Evolutionary conservation across 2,888 invertebrate species (phyloP).

Genomic region (Pheosia tremula): DNA sequence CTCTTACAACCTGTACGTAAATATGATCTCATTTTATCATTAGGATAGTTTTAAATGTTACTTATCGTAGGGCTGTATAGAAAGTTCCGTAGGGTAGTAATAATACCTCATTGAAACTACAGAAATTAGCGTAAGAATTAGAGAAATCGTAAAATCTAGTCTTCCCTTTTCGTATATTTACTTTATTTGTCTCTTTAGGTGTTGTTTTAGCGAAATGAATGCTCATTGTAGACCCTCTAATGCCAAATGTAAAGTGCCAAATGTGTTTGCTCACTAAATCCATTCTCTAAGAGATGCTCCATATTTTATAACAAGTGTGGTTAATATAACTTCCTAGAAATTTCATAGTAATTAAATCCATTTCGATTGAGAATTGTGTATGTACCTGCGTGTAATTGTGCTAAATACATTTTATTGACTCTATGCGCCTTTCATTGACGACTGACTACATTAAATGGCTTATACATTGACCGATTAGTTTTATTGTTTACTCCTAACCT

Average conservation of each 20-base stretch:
- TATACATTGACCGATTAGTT: slow-evolving; percentile 7
- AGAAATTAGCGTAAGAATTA: slow-evolving; percentile 17
- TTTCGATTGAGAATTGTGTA: slow-evolving; percentile 29
- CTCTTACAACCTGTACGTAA: slow-evolving; percentile 19
- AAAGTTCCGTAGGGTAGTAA: slow-evolving; percentile 18
- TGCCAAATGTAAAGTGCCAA: slow-evolving; percentile 42
- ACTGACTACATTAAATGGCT: slow-evolving; percentile 12
- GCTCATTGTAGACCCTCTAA: slow-evolving; percentile 22
- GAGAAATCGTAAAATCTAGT: slow-evolving; percentile 21
- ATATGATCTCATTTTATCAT: slow-evolving; percentile 27
- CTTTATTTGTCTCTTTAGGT: slow-evolving; percentile 16
- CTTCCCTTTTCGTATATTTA: slow-evolving; percentile 29
- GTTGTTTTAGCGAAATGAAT: slow-evolving; percentile 14
- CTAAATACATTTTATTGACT: slow-evolving; percentile 43
- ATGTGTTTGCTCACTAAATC: slow-evolving; percentile 36
- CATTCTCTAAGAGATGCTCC: slow-evolving; percentile 35
- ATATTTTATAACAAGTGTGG: background rate
- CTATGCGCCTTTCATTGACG: slow-evolving; percentile 36
- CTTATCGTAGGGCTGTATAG: slow-evolving; percentile 22
- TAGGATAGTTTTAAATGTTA: slow-evolving; percentile 20
- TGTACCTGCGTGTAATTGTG: slow-evolving; percentile 40
- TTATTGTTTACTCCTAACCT: slow-evolving; percentile 18
- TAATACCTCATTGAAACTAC: slow-evolving; percentile 30
- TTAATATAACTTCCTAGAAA: slow-evolving; percentile 12
- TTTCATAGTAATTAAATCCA: slow-evolving; percentile 18